A percentile compares a stretch with the other conserved stretches of the same genome.
Evolutionary conservation across 2,797 vertebrate genomes (phyloP).

Genomic region (Neosalanx taihuensis): DNA sequence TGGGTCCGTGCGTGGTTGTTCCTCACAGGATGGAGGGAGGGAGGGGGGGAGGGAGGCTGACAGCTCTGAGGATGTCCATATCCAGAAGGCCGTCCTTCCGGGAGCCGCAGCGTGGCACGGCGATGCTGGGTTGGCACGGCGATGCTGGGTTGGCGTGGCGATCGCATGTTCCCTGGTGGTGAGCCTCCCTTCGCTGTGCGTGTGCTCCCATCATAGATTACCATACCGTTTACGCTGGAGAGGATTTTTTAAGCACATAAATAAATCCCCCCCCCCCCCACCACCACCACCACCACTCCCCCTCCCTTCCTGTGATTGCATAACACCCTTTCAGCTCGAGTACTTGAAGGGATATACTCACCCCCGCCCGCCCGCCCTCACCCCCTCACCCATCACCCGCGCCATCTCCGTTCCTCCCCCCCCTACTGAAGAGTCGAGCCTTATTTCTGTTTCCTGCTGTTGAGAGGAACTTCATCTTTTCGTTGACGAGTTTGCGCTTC

Average conservation of each 20-base stretch:
- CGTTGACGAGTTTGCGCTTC: conserved; percentile 11
- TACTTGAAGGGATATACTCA: conserved; percentile 19
- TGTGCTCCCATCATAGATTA: conserved; percentile 59
- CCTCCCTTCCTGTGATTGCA: conserved; percentile 20
- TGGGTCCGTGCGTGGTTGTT: neutral
- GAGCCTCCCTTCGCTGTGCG: conserved; percentile 35
- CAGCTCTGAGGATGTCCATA: neutral
- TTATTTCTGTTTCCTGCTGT: conserved; percentile 12
- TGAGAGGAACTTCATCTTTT: neutral
- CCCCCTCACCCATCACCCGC: neutral
- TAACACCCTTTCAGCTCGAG: conserved; percentile 36
- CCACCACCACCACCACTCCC: no score
- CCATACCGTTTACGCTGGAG: conserved; percentile 38
- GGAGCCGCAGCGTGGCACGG: neutral
- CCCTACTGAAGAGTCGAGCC: conserved; percentile 12
- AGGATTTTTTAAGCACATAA: conserved; percentile 53
- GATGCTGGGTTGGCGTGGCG: neutral
- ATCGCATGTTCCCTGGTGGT: conserved; percentile 21
- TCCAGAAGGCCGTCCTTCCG: neutral
- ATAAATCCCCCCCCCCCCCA: conserved; percentile 47
- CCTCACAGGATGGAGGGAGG: no score
- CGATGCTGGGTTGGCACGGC: neutral
- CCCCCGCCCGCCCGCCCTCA: conserved; percentile 15
- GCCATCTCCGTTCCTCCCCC: conserved; percentile 19
- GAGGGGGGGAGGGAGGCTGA: neutral